phyloP scores from a whole-genome alignment of 2,888 invertebrate species.

The Phoronis australis region DNA sequence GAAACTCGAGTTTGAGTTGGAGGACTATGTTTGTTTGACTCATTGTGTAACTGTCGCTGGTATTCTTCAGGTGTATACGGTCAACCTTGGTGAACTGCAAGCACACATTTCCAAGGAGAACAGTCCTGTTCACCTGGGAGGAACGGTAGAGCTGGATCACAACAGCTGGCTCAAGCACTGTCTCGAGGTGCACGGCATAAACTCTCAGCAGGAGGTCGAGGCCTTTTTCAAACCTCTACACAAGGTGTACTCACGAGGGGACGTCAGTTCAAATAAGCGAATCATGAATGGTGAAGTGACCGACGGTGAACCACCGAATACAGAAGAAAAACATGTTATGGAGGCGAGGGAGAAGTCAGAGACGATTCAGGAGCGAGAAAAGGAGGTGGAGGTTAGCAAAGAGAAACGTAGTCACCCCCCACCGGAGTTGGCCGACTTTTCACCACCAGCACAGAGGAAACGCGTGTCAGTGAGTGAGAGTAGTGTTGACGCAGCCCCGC shows the following conservation, averaged over 20 bases:
- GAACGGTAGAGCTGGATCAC: slow-evolving; percentile 79
- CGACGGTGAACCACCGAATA: no score
- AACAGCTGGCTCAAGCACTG: slow-evolving; percentile 73
- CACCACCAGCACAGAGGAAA: slow-evolving; percentile 9
- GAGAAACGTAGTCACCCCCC: no score
- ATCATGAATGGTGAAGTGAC: no score
- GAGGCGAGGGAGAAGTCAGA: slow-evolving; percentile 53
- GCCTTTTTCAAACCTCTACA: slow-evolving; percentile 35
- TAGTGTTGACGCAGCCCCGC: slow-evolving; percentile 8
- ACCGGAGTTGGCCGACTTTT: not conserved
- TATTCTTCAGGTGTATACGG: slow-evolving; percentile 69
- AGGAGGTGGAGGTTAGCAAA: slow-evolving; percentile 32
- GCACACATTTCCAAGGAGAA: slow-evolving; percentile 85
- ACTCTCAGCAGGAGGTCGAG: slow-evolving; percentile 2
- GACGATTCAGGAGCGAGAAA: slow-evolving; percentile 48
- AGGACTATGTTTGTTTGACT: no score
- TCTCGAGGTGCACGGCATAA: slow-evolving; percentile 11
- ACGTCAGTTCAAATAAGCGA: no score
- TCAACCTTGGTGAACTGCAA: slow-evolving; percentile 81
- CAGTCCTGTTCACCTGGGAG: slow-evolving; percentile 83
- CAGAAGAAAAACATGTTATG: slow-evolving; percentile 67
- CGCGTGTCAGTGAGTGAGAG: slow-evolving; percentile 1
- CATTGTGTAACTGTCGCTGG: no score
- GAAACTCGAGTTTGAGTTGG: no score
- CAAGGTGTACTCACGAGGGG: slow-evolving; percentile 39